Conservation (phyloP, 2,113 vertebrate species). For the Progne subis region DNA sequence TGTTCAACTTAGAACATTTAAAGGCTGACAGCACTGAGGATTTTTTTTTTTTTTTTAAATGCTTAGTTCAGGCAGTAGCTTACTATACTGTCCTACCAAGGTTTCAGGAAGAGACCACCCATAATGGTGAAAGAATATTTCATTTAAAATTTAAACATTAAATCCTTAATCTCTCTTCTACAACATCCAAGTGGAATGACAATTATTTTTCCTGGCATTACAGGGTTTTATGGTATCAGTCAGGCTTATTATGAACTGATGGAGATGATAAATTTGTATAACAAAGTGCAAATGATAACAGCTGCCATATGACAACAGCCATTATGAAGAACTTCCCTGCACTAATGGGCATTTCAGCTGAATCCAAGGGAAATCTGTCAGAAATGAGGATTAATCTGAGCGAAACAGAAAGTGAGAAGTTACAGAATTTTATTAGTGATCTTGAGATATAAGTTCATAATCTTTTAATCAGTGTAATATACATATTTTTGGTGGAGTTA, state of each 20-base stretch:
- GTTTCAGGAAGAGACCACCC: slow-evolving; percentile 47
- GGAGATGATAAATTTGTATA: slow-evolving; percentile 8
- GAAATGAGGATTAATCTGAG: not conserved
- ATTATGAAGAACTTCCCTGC: not conserved
- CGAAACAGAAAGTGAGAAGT: not conserved
- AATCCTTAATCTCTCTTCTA: slow-evolving; percentile 29
- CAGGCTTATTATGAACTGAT: not conserved
- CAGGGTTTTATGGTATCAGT: not conserved
- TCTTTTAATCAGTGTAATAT: not conserved
- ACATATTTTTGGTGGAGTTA: not conserved
- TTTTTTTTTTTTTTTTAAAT: not conserved
- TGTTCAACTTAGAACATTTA: not conserved
- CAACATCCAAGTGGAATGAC: not conserved
- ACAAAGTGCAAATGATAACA: slow-evolving; percentile 21
- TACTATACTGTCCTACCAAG: not conserved
- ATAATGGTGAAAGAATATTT: slow-evolving; percentile 31
- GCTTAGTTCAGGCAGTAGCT: not conserved
- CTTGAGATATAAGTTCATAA: not conserved
- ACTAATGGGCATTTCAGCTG: not conserved
- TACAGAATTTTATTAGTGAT: not conserved
- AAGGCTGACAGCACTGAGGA: not conserved
- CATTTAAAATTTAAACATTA: slow-evolving; percentile 28
- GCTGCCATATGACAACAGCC: not conserved
- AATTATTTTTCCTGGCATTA: not conserved
- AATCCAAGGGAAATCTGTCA: not conserved